These are phyloP conservation scores for Dascyllus trimaculatus DNA, from an alignment of 2,113 vertebrate genomes.

Conservation along the genomic window DNA sequence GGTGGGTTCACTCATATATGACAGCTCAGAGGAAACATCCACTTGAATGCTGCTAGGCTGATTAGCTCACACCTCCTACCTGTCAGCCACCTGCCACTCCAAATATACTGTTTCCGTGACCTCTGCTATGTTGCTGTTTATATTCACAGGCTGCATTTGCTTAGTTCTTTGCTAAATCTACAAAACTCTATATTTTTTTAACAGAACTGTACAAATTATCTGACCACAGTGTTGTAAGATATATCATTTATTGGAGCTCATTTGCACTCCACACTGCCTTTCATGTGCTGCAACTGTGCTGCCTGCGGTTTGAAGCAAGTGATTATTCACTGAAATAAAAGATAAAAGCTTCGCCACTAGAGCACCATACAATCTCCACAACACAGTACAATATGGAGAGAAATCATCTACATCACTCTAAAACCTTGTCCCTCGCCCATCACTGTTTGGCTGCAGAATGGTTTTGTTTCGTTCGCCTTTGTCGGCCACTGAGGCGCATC, in stretches of 20 bases:
- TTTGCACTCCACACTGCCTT: neutral
- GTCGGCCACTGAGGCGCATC: constrained; percentile 26
- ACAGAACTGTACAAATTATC: neutral
- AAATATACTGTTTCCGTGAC: too few relatives aligned
- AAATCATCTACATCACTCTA: neutral
- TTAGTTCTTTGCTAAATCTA: too few relatives aligned
- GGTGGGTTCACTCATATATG: too few relatives aligned
- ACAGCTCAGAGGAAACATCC: too few relatives aligned
- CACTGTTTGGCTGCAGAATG: neutral
- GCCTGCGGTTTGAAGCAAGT: neutral
- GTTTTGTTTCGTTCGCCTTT: constrained; percentile 23
- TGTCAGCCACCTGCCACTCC: too few relatives aligned
- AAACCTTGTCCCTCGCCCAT: neutral
- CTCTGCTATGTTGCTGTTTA: too few relatives aligned
- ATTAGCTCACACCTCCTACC: too few relatives aligned
- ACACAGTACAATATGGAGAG: neutral
- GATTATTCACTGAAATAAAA: neutral
- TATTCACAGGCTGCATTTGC: too few relatives aligned
- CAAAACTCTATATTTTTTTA: neutral
- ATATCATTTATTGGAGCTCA: neutral
- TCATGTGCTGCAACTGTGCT: neutral
- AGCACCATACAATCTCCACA: neutral
- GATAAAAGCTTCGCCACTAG: neutral
- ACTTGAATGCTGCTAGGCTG: too few relatives aligned
- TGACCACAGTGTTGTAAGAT: neutral